Evolutionary conservation across 2,113 vertebrate genomes (phyloP).

Genomic region (Tetraodon nigroviridis): DNA sequence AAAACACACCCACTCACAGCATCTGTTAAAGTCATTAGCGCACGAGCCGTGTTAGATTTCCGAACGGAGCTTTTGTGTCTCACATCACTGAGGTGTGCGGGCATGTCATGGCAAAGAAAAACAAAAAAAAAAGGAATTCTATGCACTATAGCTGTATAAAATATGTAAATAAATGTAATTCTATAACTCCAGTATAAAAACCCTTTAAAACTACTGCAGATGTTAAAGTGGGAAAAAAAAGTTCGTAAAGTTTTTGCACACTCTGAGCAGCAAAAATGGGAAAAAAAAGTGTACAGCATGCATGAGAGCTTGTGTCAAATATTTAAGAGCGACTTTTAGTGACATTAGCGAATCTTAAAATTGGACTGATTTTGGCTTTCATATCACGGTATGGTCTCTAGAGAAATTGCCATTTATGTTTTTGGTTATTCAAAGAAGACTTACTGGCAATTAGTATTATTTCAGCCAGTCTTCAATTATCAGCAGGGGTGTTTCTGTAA

Average conservation of each 20-base stretch:
- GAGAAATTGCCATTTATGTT: no score
- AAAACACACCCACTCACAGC: no score
- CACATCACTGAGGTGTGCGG: background rate
- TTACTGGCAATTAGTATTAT: no score
- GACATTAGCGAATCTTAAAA: no score
- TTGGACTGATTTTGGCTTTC: no score
- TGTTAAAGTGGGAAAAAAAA: background rate
- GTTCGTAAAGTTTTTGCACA: background rate
- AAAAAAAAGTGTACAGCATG: slow-evolving; percentile 7
- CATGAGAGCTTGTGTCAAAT: background rate
- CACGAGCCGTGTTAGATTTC: no score
- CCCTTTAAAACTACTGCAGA: slow-evolving; percentile 40
- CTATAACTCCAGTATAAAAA: slow-evolving; percentile 27
- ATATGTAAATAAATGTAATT: slow-evolving; percentile 34
- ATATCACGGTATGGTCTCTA: no score
- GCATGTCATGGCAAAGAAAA: background rate
- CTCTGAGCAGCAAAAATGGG: background rate
- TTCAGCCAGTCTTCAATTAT: no score
- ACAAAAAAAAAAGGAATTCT: slow-evolving; percentile 18
- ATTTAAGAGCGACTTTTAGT: no score
- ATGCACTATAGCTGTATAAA: slow-evolving; percentile 56
- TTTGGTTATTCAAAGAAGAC: no score
- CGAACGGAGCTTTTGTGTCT: background rate
- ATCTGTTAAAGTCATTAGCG: no score
- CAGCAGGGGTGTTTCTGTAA: no score